Evolutionary conservation across 1,140 invertebrate genomes (phyloP).

Genomic region (Aphidius ervi): DNA sequence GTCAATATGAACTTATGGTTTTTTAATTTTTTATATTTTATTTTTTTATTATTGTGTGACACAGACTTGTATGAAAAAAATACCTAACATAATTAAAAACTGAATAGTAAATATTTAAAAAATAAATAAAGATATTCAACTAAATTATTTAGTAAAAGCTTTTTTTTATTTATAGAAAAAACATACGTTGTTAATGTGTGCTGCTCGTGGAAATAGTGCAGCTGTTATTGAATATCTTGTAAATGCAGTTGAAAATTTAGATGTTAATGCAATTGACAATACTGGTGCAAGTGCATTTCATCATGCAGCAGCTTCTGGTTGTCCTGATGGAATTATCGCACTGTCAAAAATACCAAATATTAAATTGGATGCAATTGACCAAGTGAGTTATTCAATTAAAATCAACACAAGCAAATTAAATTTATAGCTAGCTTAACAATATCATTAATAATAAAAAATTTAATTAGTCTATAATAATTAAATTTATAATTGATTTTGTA

Average conservation of each 20-base stretch:
- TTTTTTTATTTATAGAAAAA: constrained; percentile 57
- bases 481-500: no score
- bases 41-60: no score
- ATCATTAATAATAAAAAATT: no score
- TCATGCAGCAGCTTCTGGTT: constrained; percentile 50
- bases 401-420: background rate
- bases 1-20: no score
- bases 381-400: constrained; percentile 45
- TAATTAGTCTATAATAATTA: no score
- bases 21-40: no score
- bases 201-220: constrained; percentile 61
- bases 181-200: constrained; percentile 66
- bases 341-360: constrained; percentile 61
- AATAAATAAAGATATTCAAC: background rate
- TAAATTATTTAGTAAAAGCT: constrained; percentile 6
- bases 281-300: constrained; percentile 52
- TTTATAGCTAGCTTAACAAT: no score
- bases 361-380: constrained; percentile 55
- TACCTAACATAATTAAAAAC: background rate
- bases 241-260: constrained; percentile 61
- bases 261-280: constrained; percentile 59
- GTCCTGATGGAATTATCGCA: constrained; percentile 55
- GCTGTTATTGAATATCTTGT: constrained; percentile 61
- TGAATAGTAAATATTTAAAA: background rate
- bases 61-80: no score